Percentiles rank a stretch among this genome's conserved stretches.
phyloP scores from a whole-genome alignment of 2,888 invertebrate genomes.

The Trachelus troglodyta region DNA sequence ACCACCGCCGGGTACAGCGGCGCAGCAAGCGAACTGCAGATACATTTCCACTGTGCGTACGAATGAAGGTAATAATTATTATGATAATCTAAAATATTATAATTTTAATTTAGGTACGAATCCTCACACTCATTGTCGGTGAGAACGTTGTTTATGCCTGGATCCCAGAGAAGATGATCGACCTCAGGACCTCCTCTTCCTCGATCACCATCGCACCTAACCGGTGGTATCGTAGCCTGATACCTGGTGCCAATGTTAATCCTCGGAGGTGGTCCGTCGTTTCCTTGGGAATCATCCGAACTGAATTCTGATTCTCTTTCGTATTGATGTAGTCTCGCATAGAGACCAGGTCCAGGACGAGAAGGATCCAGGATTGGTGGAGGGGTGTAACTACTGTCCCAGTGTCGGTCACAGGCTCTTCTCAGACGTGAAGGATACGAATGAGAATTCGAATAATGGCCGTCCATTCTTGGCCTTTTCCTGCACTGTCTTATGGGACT shows the following conservation, averaged over 20 bases:
- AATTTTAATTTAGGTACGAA: conserved; percentile 10
- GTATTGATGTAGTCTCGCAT: conserved; percentile 66
- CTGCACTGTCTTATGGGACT: conserved; percentile 76
- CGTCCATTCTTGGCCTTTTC: conserved; percentile 74
- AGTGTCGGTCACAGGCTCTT: conserved; percentile 62
- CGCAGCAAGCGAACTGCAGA: conserved; percentile 95
- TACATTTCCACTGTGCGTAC: conserved; percentile 84
- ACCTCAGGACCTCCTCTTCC: conserved; percentile 66
- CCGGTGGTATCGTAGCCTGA: conserved; percentile 83
- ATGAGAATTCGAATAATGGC: conserved; percentile 66
- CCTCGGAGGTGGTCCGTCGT: conserved; percentile 73
- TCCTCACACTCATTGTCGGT: conserved; percentile 80
- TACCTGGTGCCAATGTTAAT: conserved; percentile 90
- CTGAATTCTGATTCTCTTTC: conserved; percentile 61
- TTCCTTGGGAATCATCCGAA: conserved; percentile 62
- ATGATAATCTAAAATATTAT: conserved; percentile 6
- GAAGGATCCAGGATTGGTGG: conserved; percentile 95
- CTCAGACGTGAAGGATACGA: conserved; percentile 63
- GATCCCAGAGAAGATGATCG: conserved; percentile 89
- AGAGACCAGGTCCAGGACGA: conserved; percentile 88
- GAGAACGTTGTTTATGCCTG: conserved; percentile 77
- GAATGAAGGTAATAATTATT: conserved; percentile 30
- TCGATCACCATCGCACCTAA: conserved; percentile 65
- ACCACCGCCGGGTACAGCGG: conserved; percentile 93
- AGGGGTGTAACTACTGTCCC: conserved; percentile 81